Evolutionary conservation across 2,113 vertebrate genomes (phyloP), one percentile per base, ranked within the genome.

Genomic region (Nasalis larvatus): DNA sequence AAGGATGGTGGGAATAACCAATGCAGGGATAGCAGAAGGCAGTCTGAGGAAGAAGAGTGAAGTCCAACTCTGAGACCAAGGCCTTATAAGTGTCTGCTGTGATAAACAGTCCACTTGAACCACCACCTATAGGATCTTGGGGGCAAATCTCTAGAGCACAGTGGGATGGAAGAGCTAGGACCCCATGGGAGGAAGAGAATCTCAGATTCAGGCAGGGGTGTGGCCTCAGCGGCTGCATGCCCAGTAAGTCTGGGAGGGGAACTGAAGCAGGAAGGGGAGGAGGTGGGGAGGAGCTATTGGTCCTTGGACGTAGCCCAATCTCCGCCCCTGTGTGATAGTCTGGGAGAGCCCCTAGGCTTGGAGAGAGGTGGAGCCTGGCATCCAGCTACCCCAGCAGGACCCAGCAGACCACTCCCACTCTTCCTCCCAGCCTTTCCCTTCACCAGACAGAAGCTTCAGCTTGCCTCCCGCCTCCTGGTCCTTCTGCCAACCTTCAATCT

Each of bases 201-300:
- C 56, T 69, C 89, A 95, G 95, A 52, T 95, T 78, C 76, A 82
- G 69, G 32, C 84, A 58, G 45, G 77, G 35, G 21, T 90, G 35
- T 89, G 81, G 81, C 84, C 66, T 86, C 71, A 86, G 49, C 14
- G 5, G 89, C 90, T 95, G 25, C 74, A 21, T 17, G 86, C 86
- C 90, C 52, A 56, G 68, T 52, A 74, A 63, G 9, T 80, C 96
- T 94, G 98, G 95, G 97, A 97, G 81, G 96, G 91, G 91, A 97
- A 95, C 91, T 96, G 66, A 97, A 98, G 96, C 97, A 96, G 98
- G 98, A 98, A 98, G 94, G 74, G 96, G 97, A 97, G 96, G 96
- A 30, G 89, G 30, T 12, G 89, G 95, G 97, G 97, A 92, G 97
- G 97, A 97, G 88, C 89, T 96, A 47, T 66, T n/a, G 0, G 56